Evolutionary conservation across 2,797 vertebrate species (phyloP), one percentile per base, ranked within the genome.

Genomic region (Ispidina picta): DNA sequence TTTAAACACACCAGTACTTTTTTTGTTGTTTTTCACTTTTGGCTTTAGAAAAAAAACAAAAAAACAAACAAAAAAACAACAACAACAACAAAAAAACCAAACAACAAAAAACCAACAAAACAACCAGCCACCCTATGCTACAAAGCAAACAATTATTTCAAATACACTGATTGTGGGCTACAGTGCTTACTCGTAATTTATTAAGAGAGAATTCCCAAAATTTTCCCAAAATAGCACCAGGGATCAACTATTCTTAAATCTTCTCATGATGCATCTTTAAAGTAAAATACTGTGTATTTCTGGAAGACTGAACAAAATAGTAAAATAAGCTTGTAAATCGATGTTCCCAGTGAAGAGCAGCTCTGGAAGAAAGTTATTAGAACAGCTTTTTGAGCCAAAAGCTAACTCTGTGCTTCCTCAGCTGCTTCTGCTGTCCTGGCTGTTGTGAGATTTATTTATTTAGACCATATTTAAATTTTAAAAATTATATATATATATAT

Each of bases 341-440:
- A 81, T 76, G 64, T 43, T 86, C 33, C 22, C 46, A 78, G 41
- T 17, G 31, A 86, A 85, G 12, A 87, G 69, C 14, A 77, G 44
- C 83, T 55, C 44, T 70, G 46, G 46, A 41, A 93, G 19, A 60
- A 55, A 62, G 0, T 17, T 70, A 14, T 46, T 16, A 62, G 60
- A 66, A 90, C 37, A 79, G 56, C 52, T 58, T 70, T 65, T 29
- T 77, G 43, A 92, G 83, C 78, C 81, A 88, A 82, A 84, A 68
- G 31, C 64, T 82, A 88, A 86, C 60, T 82, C 28, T 1, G 52
- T 83, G 56, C 56, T 85, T 80, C 58, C 56, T 89, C 64, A 58
- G 54, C 44, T 79, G 52, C 29, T 68, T 86, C 60, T 76, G n/a
- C 21, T 79, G 68, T 54, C 60, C 33, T 70, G 76, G 74, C 25